These are phyloP conservation scores for Acanthiza pusilla DNA, from an alignment of 2,797 vertebrate genomes.

Conservation along the genomic window DNA sequence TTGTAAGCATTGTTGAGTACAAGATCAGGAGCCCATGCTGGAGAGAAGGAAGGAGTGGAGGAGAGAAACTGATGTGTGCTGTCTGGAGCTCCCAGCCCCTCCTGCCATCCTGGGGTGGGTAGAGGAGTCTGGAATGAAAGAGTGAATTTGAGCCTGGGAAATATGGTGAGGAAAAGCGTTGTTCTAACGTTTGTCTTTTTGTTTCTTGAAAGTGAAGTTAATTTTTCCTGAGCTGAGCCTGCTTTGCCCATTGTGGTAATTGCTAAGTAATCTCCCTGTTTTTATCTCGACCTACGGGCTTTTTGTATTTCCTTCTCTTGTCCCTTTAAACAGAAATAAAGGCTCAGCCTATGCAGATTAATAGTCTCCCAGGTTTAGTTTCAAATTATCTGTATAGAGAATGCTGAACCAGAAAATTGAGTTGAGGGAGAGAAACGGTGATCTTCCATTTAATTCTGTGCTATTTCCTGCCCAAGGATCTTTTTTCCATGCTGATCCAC, in stretches of 20 bases:
- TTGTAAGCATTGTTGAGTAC: not conserved
- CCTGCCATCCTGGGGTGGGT: rapidly evolving
- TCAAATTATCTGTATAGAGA: not conserved
- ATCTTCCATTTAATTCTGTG: not conserved
- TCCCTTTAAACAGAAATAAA: not conserved
- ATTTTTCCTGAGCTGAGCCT: not conserved
- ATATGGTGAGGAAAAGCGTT: not conserved
- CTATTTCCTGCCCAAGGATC: not conserved
- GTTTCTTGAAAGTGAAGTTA: not conserved
- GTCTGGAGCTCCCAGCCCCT: not conserved
- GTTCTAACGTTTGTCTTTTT: not conserved
- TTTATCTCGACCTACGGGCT: not conserved
- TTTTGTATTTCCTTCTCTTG: not conserved
- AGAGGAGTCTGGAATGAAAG: not conserved
- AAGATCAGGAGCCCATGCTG: no score
- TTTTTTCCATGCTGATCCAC: no score
- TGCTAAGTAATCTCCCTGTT: not conserved
- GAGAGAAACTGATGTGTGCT: not conserved
- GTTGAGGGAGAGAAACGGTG: not conserved
- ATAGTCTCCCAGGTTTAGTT: not conserved
- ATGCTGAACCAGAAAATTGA: not conserved
- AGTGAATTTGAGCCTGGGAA: not conserved
- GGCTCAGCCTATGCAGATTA: not conserved
- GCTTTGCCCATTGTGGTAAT: not conserved
- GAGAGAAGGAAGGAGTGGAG: not conserved